Evolutionary conservation across 2,113 vertebrate species (phyloP), one percentile per base, ranked within the genome.

Genomic region (Phasianus colchicus): DNA sequence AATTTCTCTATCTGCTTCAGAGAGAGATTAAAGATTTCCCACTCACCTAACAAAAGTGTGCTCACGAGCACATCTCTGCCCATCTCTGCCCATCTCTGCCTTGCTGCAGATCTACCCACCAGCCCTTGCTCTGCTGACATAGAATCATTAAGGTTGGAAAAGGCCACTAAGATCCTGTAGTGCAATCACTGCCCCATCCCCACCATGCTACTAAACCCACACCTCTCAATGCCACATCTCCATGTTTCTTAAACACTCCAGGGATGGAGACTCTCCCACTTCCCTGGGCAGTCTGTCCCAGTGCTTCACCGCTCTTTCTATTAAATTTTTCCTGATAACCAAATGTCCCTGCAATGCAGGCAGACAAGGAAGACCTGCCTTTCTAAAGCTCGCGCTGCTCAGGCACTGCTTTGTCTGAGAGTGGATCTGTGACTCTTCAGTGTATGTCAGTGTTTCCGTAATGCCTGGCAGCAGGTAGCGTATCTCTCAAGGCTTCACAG

Each of bases 11-110:
- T 22, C 43, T 64, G 25, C 54, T 55, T 61, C 40, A 48, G 47
- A 24, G 15, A 32, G 32, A 73, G 34, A 27, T 34, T 45, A 4
- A 70, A 43, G 24, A 52, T 50, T 27, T 79, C 13, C 21, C 29
- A 70, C 24, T 66, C 19, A 4, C 4, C 19, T 34, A 58, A 21
- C 2, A 77, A 34, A 45, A 77, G 70, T 0, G 1, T 52, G 25
- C 6, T 71, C 43, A 22, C 0, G 0, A 80, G 40, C 24, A 61
- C 40, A 60, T 20, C 30, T 2, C 16, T 36, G 24, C 47, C 22
- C 32, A 18, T 16, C 32, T 2, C 19, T 36, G 24, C 52, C 30
- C 25, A 16, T 16, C 32, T 57, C 34, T 66, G 55, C 45, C 25
- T 57, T 58, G 11, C 38, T 71, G 32, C 17, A 34, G 9, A 38